Percentiles rank a stretch among this genome's conserved stretches.
Conservation (phyloP, 1,140 invertebrate species). For the Prorops nasuta region DNA sequence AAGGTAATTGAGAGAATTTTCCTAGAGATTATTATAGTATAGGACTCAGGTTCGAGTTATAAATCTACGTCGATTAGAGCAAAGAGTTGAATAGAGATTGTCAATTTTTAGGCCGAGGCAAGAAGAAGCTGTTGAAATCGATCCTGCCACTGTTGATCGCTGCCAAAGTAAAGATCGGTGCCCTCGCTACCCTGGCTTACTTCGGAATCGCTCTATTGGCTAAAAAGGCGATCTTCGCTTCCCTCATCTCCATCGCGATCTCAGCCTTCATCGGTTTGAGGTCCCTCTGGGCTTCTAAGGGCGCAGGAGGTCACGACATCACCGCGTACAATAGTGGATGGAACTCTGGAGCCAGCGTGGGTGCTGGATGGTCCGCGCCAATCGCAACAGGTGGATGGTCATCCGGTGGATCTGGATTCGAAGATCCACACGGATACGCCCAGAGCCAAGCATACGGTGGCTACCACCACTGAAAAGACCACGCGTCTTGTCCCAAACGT, state of each 20-base stretch:
- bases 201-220: constrained; percentile 63
- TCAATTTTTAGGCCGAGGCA: constrained; percentile 56
- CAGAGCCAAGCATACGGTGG: constrained; percentile 42
- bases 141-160: constrained; percentile 61
- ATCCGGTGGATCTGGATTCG: constrained; percentile 33
- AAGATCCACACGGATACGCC: constrained; percentile 37
- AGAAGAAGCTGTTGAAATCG: constrained; percentile 63
- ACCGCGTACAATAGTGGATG: constrained; percentile 48
- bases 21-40: background rate
- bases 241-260: constrained; percentile 63
- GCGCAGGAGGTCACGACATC: constrained; percentile 34
- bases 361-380: constrained; percentile 38
- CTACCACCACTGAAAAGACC: constrained; percentile 34
- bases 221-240: constrained; percentile 66
- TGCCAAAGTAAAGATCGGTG: constrained; percentile 63
- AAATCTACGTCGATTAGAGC: background rate
- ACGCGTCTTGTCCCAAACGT: background rate
- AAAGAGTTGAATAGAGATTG: background rate
- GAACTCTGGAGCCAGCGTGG: constrained; percentile 31
- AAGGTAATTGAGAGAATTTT: constrained; percentile 51
- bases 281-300: constrained; percentile 52
- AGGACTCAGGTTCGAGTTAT: constrained; percentile 8
- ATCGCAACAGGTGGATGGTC: constrained; percentile 36
- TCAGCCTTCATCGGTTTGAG: constrained; percentile 61
- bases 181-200: constrained; percentile 59